Evolutionary conservation across 2,888 invertebrate genomes (phyloP).

Genomic region (Thumatha senex): DNA sequence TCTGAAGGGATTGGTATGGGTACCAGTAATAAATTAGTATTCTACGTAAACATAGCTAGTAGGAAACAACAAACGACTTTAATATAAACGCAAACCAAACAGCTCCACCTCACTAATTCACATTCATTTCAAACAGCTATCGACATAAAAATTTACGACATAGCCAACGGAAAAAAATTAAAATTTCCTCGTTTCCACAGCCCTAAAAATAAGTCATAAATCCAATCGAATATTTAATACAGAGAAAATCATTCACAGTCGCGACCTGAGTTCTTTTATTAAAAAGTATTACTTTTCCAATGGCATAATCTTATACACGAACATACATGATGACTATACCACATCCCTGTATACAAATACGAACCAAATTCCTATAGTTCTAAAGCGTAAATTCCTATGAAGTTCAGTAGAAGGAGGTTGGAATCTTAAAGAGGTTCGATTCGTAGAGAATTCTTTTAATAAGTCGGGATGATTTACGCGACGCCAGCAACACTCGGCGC

Average conservation of each 20-base stretch:
- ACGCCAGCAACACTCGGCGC: conserved; percentile 71
- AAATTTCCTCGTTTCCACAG: conserved; percentile 35
- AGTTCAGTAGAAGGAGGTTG: conserved; percentile 41
- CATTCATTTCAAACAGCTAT: conserved; percentile 32
- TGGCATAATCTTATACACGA: conserved; percentile 41
- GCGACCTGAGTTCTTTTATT: conserved; percentile 46
- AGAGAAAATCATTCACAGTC: conserved; percentile 52
- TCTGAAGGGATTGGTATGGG: too few relatives aligned
- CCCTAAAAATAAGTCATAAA: conserved; percentile 47
- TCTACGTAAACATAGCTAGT: too few relatives aligned
- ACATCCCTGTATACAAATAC: conserved; percentile 2
- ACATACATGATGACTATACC: conserved; percentile 36
- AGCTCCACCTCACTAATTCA: conserved; percentile 30
- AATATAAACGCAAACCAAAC: conserved; percentile 20
- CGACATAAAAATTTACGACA: conserved; percentile 39
- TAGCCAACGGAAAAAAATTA: conserved; percentile 35
- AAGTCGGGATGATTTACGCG: conserved; percentile 79
- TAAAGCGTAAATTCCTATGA: conserved; percentile 21
- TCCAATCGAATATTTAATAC: conserved; percentile 58
- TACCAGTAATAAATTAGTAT: too few relatives aligned
- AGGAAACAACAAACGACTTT: conserved; percentile 2
- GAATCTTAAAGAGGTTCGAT: conserved; percentile 73
- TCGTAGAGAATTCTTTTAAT: conserved; percentile 77
- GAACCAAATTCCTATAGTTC: conserved; percentile 5
- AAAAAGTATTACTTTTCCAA: conserved; percentile 51